These are phyloP conservation scores for Argopecten irradians DNA, from an alignment of 1,140 invertebrate genomes.

Conservation along the genomic window DNA sequence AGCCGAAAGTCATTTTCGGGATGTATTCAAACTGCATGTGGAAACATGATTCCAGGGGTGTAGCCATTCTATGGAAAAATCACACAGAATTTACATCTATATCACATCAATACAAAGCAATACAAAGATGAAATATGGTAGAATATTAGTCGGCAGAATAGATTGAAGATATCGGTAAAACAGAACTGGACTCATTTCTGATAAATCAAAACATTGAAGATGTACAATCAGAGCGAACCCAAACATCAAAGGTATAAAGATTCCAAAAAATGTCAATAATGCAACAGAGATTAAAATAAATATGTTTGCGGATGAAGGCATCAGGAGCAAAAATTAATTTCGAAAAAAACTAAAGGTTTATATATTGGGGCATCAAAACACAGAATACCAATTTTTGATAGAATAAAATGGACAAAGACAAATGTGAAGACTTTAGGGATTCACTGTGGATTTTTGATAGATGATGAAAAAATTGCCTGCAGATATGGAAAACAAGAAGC, in stretches of 20 bases:
- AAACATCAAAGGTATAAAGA: not conserved
- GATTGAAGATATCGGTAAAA: no score
- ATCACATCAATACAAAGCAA: no score
- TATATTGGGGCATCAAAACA: not conserved
- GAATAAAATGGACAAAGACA: slow-evolving; percentile 27
- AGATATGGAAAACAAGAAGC: slow-evolving; percentile 28
- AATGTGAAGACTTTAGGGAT: slow-evolving; percentile 16
- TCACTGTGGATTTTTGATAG: not conserved
- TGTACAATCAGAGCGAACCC: not conserved
- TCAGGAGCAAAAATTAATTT: not conserved
- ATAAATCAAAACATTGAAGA: no score
- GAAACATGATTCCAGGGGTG: not conserved
- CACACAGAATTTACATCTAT: no score
- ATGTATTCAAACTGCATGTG: not conserved
- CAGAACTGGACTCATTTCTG: no score
- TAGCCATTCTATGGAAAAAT: no score
- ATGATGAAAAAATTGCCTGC: not conserved
- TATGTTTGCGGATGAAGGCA: slow-evolving; percentile 36
- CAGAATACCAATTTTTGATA: not conserved
- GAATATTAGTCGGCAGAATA: no score
- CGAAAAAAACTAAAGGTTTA: slow-evolving; percentile 23
- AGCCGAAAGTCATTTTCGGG: not conserved
- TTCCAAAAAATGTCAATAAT: not conserved
- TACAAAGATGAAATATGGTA: no score
- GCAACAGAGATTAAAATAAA: slow-evolving; percentile 33